Percentiles rank a stretch among this genome's conserved stretches.
Conservation (phyloP, 2,113 vertebrate genomes). For the Poecile atricapillus region DNA sequence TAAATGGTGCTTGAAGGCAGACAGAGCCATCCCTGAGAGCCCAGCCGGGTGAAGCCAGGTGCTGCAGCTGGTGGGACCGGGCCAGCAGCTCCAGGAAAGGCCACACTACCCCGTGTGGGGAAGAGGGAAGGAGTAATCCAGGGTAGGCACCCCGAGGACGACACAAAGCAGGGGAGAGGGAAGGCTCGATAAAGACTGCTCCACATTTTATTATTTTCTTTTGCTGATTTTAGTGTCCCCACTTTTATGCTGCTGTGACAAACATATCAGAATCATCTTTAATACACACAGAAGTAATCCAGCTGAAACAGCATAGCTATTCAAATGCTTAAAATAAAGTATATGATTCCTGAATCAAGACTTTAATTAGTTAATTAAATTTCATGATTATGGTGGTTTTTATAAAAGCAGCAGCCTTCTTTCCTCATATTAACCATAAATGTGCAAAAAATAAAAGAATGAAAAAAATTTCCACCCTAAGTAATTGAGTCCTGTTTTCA, state of each 20-base stretch:
- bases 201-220: background rate
- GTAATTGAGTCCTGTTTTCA: background rate
- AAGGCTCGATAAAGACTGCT: background rate
- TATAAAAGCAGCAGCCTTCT: background rate
- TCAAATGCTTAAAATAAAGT: background rate
- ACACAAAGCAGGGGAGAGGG: background rate
- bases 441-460: background rate
- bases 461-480: background rate
- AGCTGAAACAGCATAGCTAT: background rate
- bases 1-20: background rate
- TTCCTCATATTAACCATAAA: background rate
- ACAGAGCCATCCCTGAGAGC: accelerated
- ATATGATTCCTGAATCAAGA: background rate
- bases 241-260: background rate
- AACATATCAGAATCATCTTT: background rate
- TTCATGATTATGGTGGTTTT: background rate
- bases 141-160: accelerated
- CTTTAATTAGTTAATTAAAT: slow-evolving; percentile 1
- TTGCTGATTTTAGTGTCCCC: background rate
- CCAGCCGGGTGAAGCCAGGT: accelerated
- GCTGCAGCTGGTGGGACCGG: accelerated
- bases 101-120: background rate
- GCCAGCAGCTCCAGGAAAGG: background rate
- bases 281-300: background rate
- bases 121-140: background rate